Percentiles rank a stretch among this genome's conserved stretches.
phyloP scores from a whole-genome alignment of 2,888 invertebrate species.

The Eledona agricola region DNA sequence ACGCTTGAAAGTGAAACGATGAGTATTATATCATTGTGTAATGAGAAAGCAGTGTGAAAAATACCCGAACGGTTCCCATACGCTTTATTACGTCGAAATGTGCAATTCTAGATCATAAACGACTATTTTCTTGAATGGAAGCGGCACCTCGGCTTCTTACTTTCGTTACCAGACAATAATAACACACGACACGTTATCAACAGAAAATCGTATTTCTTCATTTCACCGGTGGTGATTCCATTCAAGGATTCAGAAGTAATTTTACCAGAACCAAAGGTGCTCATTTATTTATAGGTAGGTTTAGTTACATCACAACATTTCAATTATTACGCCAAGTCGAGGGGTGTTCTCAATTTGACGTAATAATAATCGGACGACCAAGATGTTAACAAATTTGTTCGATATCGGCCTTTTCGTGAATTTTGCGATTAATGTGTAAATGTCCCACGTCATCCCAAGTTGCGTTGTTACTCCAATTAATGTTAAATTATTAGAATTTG shows the following conservation, averaged over 20 bases:
- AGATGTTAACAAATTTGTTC: conserved; percentile 23
- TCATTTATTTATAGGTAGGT: conserved; percentile 55
- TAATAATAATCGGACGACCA: conserved; percentile 32
- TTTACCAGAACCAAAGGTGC: conserved; percentile 60
- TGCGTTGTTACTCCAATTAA: conserved; percentile 31
- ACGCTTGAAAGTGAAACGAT: conserved; percentile 40
- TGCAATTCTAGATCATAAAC: conserved; percentile 47
- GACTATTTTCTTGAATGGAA: conserved; percentile 38
- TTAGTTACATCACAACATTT: conserved; percentile 41
- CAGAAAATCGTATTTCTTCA: conserved; percentile 8
- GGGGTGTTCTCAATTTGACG: conserved; percentile 28
- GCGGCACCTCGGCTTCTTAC: conserved; percentile 21
- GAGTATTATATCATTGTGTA: conserved; percentile 42
- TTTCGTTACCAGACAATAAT: conserved; percentile 16
- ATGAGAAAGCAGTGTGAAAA: conserved; percentile 45
- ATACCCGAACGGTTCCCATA: conserved; percentile 41
- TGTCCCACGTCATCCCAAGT: conserved; percentile 13
- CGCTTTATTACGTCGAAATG: conserved; percentile 46
- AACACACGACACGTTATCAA: conserved; percentile 10
- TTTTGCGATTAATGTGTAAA: conserved; percentile 23
- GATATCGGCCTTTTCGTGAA: conserved; percentile 31
- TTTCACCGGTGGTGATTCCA: conserved; percentile 7
- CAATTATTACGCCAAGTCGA: conserved; percentile 38
- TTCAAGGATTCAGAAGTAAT: conserved; percentile 34
- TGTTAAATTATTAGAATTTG: conserved; percentile 34